Percentiles rank a stretch among this genome's conserved stretches.
phyloP scores from a whole-genome alignment of 2,888 invertebrate genomes.

The Colostygia pectinataria region DNA sequence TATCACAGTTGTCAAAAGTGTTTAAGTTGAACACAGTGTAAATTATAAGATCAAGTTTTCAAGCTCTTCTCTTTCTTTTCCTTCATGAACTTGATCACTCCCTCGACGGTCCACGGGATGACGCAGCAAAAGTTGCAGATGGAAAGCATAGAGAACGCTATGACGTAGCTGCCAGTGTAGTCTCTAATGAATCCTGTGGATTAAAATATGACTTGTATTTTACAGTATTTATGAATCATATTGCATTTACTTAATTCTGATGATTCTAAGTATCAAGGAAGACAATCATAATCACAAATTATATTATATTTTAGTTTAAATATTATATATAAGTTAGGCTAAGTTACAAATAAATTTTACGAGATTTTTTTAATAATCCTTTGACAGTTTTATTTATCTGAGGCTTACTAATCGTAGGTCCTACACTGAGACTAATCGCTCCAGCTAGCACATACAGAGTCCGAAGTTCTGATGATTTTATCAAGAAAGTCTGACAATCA shows the following conservation, averaged over 20 bases:
- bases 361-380: no score
- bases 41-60: conserved; percentile 29
- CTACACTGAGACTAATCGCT: conserved; percentile 81
- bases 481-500: no score
- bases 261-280: no score
- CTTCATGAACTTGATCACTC: conserved; percentile 52
- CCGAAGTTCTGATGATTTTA: no score
- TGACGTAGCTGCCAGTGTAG: conserved; percentile 82
- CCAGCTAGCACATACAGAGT: conserved; percentile 85
- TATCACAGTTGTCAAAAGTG: conserved; percentile 30
- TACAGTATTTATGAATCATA: no score
- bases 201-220: not conserved
- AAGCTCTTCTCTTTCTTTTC: conserved; percentile 27
- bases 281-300: no score
- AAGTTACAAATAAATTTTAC: no score
- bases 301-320: no score
- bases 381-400: not conserved
- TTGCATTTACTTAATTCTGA: no score
- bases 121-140: conserved; percentile 83
- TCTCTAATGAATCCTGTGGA: conserved; percentile 83
- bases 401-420: conserved; percentile 84
- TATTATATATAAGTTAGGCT: no score
- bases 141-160: conserved; percentile 84
- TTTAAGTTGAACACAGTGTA: conserved; percentile 6
- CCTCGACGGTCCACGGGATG: conserved; percentile 84